Percentiles rank a stretch among this genome's conserved stretches.
phyloP scores from a whole-genome alignment of 2,113 vertebrate genomes.

The Triplophysa rosa region DNA sequence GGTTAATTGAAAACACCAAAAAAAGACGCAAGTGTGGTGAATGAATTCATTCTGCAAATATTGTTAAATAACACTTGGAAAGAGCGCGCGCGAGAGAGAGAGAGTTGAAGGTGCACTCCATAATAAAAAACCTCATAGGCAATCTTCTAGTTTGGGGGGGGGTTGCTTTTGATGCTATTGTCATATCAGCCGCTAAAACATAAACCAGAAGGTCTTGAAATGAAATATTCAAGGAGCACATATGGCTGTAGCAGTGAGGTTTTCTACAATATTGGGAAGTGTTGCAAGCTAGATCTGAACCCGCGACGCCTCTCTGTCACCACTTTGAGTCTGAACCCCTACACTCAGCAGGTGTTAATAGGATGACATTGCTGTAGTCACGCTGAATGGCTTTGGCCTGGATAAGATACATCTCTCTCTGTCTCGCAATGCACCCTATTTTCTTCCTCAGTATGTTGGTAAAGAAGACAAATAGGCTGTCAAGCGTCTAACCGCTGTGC shows the following conservation, averaged over 20 bases:
- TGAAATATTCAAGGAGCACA: too few relatives aligned
- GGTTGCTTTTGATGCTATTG: too few relatives aligned
- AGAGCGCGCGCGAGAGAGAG: background rate
- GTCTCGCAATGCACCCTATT: constrained; percentile 1
- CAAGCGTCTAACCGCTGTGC: constrained; percentile 49
- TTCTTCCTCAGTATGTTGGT: constrained; percentile 49
- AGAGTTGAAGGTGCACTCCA: background rate
- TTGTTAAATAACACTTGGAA: constrained; percentile 16
- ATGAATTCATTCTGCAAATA: constrained; percentile 35
- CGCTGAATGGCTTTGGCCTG: background rate
- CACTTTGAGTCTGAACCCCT: too few relatives aligned
- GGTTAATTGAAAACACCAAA: constrained; percentile 40
- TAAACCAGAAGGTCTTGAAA: too few relatives aligned
- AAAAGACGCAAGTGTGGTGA: constrained; percentile 3
- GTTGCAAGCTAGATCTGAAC: too few relatives aligned
- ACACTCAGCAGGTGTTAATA: background rate
- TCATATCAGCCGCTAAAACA: too few relatives aligned
- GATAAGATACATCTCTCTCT: constrained; percentile 5
- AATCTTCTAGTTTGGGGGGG: too few relatives aligned
- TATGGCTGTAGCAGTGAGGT: too few relatives aligned
- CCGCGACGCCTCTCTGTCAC: too few relatives aligned
- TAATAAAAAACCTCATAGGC: too few relatives aligned
- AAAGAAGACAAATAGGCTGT: constrained; percentile 62
- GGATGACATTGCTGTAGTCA: background rate
- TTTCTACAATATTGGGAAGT: too few relatives aligned